Evolutionary conservation across 2,113 vertebrate genomes (phyloP).

Genomic region (Phalacrocorax aristotelis): DNA sequence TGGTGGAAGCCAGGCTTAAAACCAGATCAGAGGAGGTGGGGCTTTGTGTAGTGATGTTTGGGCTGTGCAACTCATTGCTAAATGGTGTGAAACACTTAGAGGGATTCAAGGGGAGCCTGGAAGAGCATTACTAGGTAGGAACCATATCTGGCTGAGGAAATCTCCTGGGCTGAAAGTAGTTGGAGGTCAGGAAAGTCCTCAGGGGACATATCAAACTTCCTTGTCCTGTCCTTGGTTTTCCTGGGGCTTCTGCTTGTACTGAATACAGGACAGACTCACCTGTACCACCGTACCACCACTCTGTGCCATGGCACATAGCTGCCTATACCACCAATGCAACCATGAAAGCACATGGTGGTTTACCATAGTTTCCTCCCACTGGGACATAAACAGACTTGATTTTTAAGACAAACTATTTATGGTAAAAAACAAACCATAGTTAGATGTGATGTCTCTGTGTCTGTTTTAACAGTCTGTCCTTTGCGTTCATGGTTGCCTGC

Average conservation of each 20-base stretch:
- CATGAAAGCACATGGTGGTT: not conserved
- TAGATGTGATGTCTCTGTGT: not conserved
- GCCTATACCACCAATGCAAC: not conserved
- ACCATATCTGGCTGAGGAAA: not conserved
- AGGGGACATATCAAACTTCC: not conserved
- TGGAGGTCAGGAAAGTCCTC: not conserved
- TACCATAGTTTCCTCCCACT: not conserved
- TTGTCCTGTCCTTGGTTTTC: not conserved
- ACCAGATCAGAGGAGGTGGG: not conserved
- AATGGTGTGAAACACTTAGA: fast-evolving
- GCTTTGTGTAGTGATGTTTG: not conserved
- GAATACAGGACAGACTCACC: not conserved
- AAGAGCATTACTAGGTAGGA: not conserved
- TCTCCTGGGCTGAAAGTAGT: not conserved
- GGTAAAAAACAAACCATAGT: not conserved
- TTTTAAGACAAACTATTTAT: not conserved
- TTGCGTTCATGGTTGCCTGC: no score
- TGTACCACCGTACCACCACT: not conserved
- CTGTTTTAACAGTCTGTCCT: not conserved
- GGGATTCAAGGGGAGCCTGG: not conserved
- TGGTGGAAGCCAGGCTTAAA: not conserved
- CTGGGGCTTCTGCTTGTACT: not conserved
- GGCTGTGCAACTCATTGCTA: not conserved
- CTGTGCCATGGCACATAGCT: not conserved
- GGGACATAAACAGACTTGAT: not conserved